Evolutionary conservation across 2,888 invertebrate species (phyloP).

Genomic region (Hetaerina titia): DNA sequence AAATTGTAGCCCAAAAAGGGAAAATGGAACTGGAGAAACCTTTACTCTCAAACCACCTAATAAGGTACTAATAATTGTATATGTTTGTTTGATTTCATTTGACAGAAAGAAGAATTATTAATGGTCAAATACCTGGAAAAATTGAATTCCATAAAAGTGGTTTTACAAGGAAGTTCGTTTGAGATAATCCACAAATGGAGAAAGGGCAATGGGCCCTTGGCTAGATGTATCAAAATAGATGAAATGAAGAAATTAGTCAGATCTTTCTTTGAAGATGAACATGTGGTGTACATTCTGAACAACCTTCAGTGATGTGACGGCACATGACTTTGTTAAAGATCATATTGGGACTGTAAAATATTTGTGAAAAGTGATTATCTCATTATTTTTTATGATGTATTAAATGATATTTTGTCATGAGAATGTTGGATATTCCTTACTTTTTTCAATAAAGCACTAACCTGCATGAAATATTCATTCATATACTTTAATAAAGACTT

Average conservation of each 20-base stretch:
- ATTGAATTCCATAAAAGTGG: background rate
- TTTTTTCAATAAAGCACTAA: too few relatives aligned
- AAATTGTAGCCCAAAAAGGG: too few relatives aligned
- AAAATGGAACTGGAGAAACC: too few relatives aligned
- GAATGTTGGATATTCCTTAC: too few relatives aligned
- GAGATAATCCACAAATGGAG: constrained; percentile 36
- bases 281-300: constrained; percentile 29
- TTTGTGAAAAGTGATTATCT: too few relatives aligned
- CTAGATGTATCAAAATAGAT: background rate
- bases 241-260: constrained; percentile 29
- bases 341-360: too few relatives aligned
- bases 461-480: too few relatives aligned
- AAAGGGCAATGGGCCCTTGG: constrained; percentile 17
- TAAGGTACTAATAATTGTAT: background rate
- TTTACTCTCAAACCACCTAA: too few relatives aligned
- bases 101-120: constrained; percentile 1
- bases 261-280: constrained; percentile 16
- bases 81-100: background rate
- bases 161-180: constrained; percentile 14
- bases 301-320: background rate
- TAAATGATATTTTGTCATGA: too few relatives aligned
- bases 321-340: background rate
- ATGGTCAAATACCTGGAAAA: constrained; percentile 14
- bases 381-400: too few relatives aligned
- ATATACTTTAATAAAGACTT: too few relatives aligned